Percentiles rank a stretch among this genome's conserved stretches.
Evolutionary conservation across 2,797 vertebrate genomes (phyloP).

Genomic region (Hirundo rustica): DNA sequence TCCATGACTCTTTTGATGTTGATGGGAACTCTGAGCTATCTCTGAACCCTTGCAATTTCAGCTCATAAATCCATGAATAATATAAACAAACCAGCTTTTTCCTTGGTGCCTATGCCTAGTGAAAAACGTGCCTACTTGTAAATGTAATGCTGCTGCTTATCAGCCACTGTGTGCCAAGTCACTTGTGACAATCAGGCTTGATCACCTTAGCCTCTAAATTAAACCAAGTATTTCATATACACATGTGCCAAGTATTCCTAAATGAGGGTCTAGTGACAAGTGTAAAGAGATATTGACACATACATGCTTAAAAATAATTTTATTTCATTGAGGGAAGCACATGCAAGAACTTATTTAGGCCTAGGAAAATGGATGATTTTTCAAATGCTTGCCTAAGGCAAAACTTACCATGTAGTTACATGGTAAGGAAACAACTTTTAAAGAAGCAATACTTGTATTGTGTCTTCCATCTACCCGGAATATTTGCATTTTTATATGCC

Average conservation of each 20-base stretch:
- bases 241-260: background rate
- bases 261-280: background rate
- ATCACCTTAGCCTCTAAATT: conserved; percentile 10
- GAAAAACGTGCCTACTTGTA: background rate
- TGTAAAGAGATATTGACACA: background rate
- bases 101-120: background rate
- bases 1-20: background rate
- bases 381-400: background rate
- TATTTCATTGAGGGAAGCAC: background rate
- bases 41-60: conserved; percentile 13
- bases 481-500: background rate
- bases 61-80: conserved; percentile 21
- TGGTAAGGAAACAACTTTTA: background rate
- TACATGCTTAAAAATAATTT: background rate
- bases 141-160: background rate
- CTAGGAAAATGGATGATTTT: background rate
- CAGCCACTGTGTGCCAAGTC: background rate
- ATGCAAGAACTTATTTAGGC: background rate
- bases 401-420: background rate
- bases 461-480: background rate
- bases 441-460: background rate
- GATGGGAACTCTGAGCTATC: conserved; percentile 15
- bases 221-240: background rate
- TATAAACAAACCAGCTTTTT: background rate
- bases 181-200: background rate